These are phyloP conservation scores for Alexandromys fortis DNA, from an alignment of 2,113 vertebrate genomes.

Conservation along the genomic window DNA sequence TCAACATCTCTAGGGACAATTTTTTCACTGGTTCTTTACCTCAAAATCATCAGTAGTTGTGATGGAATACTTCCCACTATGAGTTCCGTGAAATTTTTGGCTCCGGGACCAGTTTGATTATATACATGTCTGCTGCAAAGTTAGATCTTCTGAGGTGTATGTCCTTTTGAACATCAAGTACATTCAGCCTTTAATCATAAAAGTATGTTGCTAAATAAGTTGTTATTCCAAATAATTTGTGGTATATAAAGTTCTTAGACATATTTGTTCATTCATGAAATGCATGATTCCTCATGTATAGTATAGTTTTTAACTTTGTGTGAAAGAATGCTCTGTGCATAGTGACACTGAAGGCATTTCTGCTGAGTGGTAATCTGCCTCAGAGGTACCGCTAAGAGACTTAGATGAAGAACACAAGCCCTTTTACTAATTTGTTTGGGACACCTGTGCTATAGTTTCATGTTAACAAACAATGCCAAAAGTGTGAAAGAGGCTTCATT, in stretches of 20 bases:
- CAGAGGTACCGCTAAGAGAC: background rate
- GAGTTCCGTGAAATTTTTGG: background rate
- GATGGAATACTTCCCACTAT: background rate
- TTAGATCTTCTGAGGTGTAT: background rate
- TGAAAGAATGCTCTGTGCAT: background rate
- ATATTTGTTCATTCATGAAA: background rate
- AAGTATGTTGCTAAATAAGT: background rate
- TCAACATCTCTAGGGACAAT: background rate
- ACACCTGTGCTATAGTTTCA: background rate
- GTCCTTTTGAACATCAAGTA: background rate
- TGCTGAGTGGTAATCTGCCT: background rate
- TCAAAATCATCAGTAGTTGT: background rate
- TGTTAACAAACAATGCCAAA: background rate
- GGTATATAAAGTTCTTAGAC: background rate
- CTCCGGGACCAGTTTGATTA: background rate
- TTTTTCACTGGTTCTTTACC: background rate
- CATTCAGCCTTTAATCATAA: background rate
- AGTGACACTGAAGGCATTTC: background rate
- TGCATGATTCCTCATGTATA: background rate
- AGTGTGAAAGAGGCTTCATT: background rate
- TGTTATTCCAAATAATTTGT: background rate
- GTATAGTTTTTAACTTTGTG: background rate
- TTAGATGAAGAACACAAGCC: background rate
- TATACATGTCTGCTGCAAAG: background rate
- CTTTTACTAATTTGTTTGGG: background rate